phyloP scores from a whole-genome alignment of 2,797 vertebrate genomes.

The Galago senegalensis region DNA sequence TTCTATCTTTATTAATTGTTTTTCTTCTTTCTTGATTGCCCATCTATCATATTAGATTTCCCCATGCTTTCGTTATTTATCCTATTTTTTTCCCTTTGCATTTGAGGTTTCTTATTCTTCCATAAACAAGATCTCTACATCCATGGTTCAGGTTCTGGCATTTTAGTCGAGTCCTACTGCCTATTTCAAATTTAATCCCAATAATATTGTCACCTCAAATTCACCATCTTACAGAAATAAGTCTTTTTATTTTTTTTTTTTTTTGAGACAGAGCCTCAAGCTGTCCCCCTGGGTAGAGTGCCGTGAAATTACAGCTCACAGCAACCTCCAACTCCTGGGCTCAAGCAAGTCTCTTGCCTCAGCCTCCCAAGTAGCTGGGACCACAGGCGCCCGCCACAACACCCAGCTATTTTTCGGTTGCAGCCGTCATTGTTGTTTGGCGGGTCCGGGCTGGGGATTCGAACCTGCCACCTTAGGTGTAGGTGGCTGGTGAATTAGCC shows the following conservation, averaged over 20 bases:
- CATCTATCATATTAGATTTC: neutral
- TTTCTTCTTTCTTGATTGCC: neutral
- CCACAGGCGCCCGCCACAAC: too few species aligned
- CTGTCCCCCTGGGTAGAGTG: too few species aligned
- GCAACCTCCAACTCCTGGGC: too few species aligned
- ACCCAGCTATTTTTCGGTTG: too few species aligned
- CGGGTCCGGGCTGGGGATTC: too few species aligned
- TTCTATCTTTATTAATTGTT: neutral
- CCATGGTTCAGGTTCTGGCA: neutral
- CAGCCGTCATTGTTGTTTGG: too few species aligned
- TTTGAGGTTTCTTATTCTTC: neutral
- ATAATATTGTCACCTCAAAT: neutral
- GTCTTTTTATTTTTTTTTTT: neutral
- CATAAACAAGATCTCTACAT: neutral
- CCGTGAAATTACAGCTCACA: too few species aligned
- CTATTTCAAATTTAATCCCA: neutral
- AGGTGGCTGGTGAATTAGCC: too few species aligned
- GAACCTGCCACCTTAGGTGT: too few species aligned
- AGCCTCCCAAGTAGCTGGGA: too few species aligned
- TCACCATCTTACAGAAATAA: neutral
- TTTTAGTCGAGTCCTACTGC: neutral
- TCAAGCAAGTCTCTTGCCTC: too few species aligned
- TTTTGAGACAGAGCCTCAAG: too few species aligned
- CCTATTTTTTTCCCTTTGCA: neutral
- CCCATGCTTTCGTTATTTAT: neutral